Evolutionary conservation across 2,113 vertebrate genomes (phyloP), one percentile per base, ranked within the genome.

Genomic region (Trematocara marginatum): DNA sequence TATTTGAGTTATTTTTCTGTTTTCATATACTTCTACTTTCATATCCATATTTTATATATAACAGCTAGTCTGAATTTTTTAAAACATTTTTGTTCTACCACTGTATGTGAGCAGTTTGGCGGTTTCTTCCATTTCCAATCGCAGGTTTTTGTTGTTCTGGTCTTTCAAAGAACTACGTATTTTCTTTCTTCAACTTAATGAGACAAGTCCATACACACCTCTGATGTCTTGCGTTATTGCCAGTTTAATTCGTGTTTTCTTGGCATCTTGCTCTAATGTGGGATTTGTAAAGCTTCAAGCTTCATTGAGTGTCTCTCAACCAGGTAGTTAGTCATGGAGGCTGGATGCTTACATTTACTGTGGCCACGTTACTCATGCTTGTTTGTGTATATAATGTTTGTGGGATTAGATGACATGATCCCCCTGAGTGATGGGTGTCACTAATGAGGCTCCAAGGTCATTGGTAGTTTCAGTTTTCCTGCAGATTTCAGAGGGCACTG

Each of bases 171-270:
- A 18, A 51, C 26, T 12, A 10, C 47, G 18, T 59, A 15, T 78
- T 59, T 71, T 71, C 10, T 11, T 47, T 47, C 42, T 78, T 29
- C 47, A 74, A 31, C 71, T 80, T 69, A 38, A 29, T 4, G 5
- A 80, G 79, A 90, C 87, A 90, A 85, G 84, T 66, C 66, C 20
- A 12, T 74, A 64, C 86, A 85, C 85, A 87, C 89, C 64, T 82
- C 26, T 57, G 6, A 49, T 45, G 35, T 83, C 47, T 79, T 85
- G 38, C 51, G 18, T 42, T 26, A 40, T 45, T 61, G 49, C 80
- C 87, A 88, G 34, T 52, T 42, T 38, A 80, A 38, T 81, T 71
- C 13, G 4, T 5, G 12, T 52, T 74, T 80, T 61, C 52, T 79
- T 82, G 78, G 56, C 76, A 61, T 45, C 34, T 8, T 23, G 20